These are phyloP conservation scores for Epinephelus malabaricus DNA, from an alignment of 2,797 vertebrate genomes.

Conservation along the genomic window DNA sequence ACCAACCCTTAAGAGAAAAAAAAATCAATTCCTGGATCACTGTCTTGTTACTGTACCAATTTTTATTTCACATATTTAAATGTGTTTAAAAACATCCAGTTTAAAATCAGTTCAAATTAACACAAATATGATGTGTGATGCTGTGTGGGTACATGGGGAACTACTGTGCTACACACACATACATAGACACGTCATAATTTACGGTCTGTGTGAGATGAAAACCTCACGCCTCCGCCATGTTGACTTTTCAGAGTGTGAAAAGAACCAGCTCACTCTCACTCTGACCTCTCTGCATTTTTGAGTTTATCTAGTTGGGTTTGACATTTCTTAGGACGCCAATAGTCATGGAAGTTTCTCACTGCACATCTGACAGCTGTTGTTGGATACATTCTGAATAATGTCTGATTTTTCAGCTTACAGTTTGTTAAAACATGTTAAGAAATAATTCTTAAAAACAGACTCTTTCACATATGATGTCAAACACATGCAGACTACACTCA, in stretches of 20 bases:
- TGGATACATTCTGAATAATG: not conserved
- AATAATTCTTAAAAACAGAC: not conserved
- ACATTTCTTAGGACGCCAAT: too few relatives aligned
- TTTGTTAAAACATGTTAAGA: too few relatives aligned
- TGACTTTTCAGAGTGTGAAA: constrained; percentile 35
- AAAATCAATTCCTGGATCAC: too few relatives aligned
- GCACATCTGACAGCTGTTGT: not conserved
- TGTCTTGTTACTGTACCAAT: too few relatives aligned
- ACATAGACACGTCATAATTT: not conserved
- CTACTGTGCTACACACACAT: not conserved
- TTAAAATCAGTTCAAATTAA: not conserved
- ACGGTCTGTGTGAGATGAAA: not conserved
- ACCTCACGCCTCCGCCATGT: constrained; percentile 23
- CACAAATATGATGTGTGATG: not conserved
- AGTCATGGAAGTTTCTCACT: not conserved
- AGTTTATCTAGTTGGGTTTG: too few relatives aligned
- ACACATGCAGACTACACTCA: not conserved
- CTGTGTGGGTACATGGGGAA: not conserved
- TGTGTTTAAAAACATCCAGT: too few relatives aligned
- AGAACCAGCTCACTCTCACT: not conserved
- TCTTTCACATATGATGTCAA: not conserved
- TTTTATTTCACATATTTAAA: too few relatives aligned
- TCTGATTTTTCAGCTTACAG: not conserved
- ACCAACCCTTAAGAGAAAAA: too few relatives aligned
- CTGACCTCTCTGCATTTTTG: too few relatives aligned